Evolutionary conservation across 2,113 vertebrate genomes (phyloP).

Genomic region (Aphyosemion australe): DNA sequence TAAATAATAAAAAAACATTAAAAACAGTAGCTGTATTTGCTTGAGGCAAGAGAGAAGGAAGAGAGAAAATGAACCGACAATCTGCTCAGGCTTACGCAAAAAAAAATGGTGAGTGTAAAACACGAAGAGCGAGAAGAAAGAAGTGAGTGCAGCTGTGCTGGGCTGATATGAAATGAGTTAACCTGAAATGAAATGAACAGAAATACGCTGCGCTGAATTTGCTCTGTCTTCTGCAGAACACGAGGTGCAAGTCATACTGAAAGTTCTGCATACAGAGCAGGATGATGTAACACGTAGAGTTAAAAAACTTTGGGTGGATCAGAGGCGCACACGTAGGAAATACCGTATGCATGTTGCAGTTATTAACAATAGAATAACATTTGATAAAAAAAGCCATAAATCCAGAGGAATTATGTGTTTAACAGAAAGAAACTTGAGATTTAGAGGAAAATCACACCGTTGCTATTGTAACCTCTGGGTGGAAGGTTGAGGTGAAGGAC

Average conservation of each 20-base stretch:
- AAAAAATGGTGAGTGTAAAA: constrained; percentile 7
- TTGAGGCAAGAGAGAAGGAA: background rate
- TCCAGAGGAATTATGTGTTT: background rate
- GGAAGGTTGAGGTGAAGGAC: constrained; percentile 32
- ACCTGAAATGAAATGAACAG: constrained; percentile 32
- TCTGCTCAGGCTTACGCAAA: background rate
- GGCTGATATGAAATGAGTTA: constrained; percentile 31
- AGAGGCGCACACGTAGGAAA: background rate
- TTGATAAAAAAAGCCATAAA: background rate
- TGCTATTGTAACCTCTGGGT: constrained; percentile 25
- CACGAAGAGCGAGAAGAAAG: constrained; percentile 25
- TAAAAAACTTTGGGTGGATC: background rate
- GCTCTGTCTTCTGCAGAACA: constrained; percentile 13
- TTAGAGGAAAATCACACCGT: constrained; percentile 9
- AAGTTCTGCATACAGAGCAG: background rate
- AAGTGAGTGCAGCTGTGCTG: constrained; percentile 18
- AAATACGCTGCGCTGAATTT: constrained; percentile 30
- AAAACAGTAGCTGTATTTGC: background rate
- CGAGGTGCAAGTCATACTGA: background rate
- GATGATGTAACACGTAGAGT: background rate
- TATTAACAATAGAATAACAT: background rate
- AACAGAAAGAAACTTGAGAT: background rate
- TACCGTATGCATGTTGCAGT: background rate
- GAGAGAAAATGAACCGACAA: constrained; percentile 26
- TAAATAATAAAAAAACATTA: constrained; percentile 6